Percentiles rank a stretch among this genome's conserved stretches.
Evolutionary conservation across 2,113 vertebrate genomes (phyloP).

Genomic region (Upupa epops): DNA sequence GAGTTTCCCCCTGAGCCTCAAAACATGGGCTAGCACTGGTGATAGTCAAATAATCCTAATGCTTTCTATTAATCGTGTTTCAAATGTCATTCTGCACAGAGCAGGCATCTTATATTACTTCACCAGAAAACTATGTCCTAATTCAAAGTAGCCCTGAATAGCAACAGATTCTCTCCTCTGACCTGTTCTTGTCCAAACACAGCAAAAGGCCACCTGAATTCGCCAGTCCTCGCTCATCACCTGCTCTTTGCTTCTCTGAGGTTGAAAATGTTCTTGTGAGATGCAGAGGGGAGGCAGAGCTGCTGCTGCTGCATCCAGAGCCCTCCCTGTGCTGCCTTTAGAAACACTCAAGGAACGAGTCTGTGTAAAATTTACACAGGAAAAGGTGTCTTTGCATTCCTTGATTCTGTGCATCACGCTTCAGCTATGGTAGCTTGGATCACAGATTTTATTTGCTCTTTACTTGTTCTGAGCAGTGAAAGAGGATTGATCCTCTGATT

Average conservation of each 20-base stretch:
- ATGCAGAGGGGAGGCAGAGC: not conserved
- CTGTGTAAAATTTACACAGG: not conserved
- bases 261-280: not conserved
- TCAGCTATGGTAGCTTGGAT: not conserved
- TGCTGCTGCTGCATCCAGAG: not conserved
- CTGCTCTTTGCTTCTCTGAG: not conserved
- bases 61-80: not conserved
- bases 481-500: not conserved
- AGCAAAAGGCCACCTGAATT: not conserved
- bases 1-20: not conserved
- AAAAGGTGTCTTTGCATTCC: not conserved
- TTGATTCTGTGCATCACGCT: not conserved
- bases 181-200: not conserved
- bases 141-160: not conserved
- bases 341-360: not conserved
- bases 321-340: not conserved
- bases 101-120: not conserved
- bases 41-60: not conserved
- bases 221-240: not conserved
- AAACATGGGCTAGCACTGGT: not conserved
- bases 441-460: not conserved
- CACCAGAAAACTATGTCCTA: not conserved
- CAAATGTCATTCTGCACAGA: not conserved
- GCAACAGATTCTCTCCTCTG: not conserved
- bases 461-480: not conserved